These are phyloP conservation scores for Galleria mellonella DNA, from an alignment of 1,140 invertebrate species.

Conservation along the genomic window DNA sequence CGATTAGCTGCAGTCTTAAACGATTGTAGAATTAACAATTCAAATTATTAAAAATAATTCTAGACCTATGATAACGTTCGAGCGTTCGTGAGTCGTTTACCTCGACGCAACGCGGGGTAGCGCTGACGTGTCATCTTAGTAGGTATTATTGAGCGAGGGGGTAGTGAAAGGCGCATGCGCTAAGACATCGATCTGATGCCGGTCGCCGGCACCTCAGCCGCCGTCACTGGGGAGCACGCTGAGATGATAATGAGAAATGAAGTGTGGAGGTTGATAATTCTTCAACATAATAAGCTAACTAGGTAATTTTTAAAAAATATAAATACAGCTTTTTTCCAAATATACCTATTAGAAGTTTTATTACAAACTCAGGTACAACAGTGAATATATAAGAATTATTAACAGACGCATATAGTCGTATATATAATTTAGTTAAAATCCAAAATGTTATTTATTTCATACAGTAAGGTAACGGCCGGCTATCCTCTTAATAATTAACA, in stretches of 20 bases:
- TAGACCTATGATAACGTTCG: slow-evolving; percentile 61
- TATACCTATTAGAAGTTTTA: too few relatives aligned
- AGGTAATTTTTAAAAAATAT: neutral
- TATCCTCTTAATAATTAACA: too few relatives aligned
- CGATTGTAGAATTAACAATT: neutral
- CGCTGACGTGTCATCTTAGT: slow-evolving; percentile 30
- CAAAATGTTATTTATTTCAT: too few relatives aligned
- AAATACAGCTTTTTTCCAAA: too few relatives aligned
- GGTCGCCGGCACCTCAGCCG: neutral
- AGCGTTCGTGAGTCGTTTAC: slow-evolving; percentile 51
- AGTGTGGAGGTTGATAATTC: slow-evolving; percentile 1
- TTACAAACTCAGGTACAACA: too few relatives aligned
- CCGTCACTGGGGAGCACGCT: neutral
- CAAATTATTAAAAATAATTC: slow-evolving; percentile 11
- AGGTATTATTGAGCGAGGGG: slow-evolving; percentile 16
- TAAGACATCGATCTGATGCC: slow-evolving; percentile 21
- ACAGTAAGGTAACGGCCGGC: too few relatives aligned
- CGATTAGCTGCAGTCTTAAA: neutral
- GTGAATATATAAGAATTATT: too few relatives aligned
- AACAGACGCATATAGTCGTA: too few relatives aligned
- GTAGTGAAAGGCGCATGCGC: slow-evolving; percentile 27
- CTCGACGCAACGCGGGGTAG: slow-evolving; percentile 22
- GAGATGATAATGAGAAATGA: slow-evolving; percentile 1
- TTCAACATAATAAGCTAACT: neutral
- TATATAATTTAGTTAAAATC: too few relatives aligned